phyloP scores from a whole-genome alignment of 2,797 vertebrate species.

The Peromyscus aztecus region DNA sequence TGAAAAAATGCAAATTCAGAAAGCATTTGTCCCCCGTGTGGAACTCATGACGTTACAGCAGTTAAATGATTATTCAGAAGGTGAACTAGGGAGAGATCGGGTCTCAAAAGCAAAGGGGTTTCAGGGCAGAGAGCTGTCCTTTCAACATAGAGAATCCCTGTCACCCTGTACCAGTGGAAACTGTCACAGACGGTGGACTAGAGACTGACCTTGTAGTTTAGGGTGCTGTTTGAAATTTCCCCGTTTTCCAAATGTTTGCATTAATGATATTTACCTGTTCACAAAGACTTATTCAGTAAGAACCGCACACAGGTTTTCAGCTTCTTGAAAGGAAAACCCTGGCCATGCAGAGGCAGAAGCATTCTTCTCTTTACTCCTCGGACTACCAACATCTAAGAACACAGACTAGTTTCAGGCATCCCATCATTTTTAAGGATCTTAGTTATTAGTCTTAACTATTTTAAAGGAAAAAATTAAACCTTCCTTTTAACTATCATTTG shows the following conservation, averaged over 20 bases:
- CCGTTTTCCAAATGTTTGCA: background rate
- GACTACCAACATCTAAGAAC: conserved; percentile 46
- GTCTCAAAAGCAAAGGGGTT: background rate
- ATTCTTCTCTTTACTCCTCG: background rate
- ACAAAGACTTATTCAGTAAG: background rate
- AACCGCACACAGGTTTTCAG: background rate
- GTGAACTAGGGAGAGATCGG: background rate
- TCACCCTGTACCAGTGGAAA: background rate
- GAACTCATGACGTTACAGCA: background rate
- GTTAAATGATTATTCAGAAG: conserved; percentile 10
- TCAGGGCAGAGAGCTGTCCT: background rate
- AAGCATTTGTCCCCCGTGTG: conserved; percentile 28
- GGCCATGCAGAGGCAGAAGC: background rate
- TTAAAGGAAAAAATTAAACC: conserved; percentile 54
- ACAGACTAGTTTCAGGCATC: conserved; percentile 43
- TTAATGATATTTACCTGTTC: conserved; percentile 49
- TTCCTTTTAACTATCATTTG: conserved; percentile 67
- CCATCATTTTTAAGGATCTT: conserved; percentile 69
- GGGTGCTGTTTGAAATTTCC: background rate
- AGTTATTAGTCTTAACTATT: conserved; percentile 53
- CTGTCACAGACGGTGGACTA: background rate
- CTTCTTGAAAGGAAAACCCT: conserved; percentile 53
- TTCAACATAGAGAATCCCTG: background rate
- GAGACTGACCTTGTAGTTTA: conserved; percentile 15
- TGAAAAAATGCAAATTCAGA: conserved; percentile 11